Percentiles rank a stretch among this genome's conserved stretches.
phyloP scores from a whole-genome alignment of 2,888 invertebrate genomes.

The Pseudococcus viburni region DNA sequence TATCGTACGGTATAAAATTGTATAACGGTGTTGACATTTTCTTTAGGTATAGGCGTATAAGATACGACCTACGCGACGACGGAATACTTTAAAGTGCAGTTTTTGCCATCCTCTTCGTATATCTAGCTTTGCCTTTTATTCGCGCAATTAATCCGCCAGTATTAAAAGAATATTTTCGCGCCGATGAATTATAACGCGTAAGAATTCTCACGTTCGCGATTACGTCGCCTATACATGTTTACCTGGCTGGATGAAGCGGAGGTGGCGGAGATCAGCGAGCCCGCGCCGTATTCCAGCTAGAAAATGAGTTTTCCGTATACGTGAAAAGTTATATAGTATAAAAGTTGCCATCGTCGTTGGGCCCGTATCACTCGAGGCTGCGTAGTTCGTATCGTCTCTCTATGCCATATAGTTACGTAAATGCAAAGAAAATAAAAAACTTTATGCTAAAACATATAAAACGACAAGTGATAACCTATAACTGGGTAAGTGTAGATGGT shows the following conservation, averaged over 20 bases:
- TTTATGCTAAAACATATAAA: constrained; percentile 38
- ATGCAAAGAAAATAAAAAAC: constrained; percentile 49
- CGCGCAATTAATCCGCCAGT: constrained; percentile 10
- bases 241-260: neutral
- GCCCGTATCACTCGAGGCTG: constrained; percentile 29
- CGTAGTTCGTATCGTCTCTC: neutral
- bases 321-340: constrained; percentile 9
- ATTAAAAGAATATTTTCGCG: constrained; percentile 34
- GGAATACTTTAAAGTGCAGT: neutral
- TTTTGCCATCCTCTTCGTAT: neutral
- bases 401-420: neutral
- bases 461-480: constrained; percentile 10
- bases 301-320: constrained; percentile 29
- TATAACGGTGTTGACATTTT: neutral
- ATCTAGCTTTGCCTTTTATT: neutral
- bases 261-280: neutral
- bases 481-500: neutral
- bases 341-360: neutral
- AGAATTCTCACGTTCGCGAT: constrained; percentile 12
- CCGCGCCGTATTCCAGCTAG: neutral
- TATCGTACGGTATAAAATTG: neutral
- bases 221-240: neutral
- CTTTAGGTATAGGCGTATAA: neutral
- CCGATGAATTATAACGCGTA: constrained; percentile 11
- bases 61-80: neutral